Evolutionary conservation across 2,113 vertebrate genomes (phyloP), one percentile per base, ranked within the genome.

Genomic region (Amblyopsis rosae): DNA sequence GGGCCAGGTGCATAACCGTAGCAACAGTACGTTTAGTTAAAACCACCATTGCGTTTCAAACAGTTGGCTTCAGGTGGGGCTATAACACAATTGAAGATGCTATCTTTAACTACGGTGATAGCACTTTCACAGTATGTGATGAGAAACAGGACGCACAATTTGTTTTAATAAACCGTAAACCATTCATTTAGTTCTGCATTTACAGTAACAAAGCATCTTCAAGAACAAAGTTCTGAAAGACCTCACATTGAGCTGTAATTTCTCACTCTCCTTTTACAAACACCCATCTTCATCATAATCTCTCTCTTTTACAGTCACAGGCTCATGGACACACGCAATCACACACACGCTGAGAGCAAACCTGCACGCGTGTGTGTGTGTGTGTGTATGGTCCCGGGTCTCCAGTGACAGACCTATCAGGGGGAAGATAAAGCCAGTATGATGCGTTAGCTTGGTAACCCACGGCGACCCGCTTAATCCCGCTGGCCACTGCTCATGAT

Each of bases 391-490:
- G 95, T 96, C 93, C 17, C 93, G 92, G 94, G 95, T 96, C 94
- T 95, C 94, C 93, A 93, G 96, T 96, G 95, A 96, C 96, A 95
- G 95, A 95, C 94, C 96, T 96, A 97, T 98, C 96, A 95, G 93
- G 91, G 92, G 94, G 93, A 93, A 96, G 96, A 96, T 96, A 96
- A 97, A 96, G 95, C 94, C 81, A 2, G 87, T 94, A 96, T 95
- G 96, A 96, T 97, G 96, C 94, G 96, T 96, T 97, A 95, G 95
- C 93, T 94, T 93, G 95, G 96, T 96, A 96, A 96, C 95, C 95
- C 94, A 95, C 95, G 88, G 95, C 94, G 94, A 95, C 95, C 95
- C 95, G 96, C 95, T 98, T 99, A 99, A 99, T 99, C 97, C 97
- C 92, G 92, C 93, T 90, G 95, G 95, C 95, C 95, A 95, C 94